Percentiles rank a stretch among this genome's conserved stretches.
Evolutionary conservation across 2,797 vertebrate genomes (phyloP).

Genomic region (Masticophis lateralis): DNA sequence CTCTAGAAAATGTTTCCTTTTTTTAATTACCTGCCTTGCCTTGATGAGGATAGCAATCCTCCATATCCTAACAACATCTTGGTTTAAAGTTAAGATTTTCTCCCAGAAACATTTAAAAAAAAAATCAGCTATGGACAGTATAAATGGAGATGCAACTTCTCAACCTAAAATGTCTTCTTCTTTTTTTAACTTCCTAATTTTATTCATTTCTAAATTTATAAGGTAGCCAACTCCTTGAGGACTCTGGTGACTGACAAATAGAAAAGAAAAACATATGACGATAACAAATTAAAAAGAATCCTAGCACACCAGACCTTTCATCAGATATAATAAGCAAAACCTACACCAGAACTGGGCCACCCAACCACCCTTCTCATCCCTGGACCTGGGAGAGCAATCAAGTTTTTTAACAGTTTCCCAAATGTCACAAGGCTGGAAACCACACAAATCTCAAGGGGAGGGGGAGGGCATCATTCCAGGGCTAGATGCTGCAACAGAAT

Average conservation of each 20-base stretch:
- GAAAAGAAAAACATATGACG: neutral
- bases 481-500: neutral
- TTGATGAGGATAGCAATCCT: neutral
- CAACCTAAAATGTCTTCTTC: conserved; percentile 48
- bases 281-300: neutral
- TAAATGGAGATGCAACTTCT: conserved; percentile 27
- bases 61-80: neutral
- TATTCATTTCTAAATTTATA: neutral
- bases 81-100: conserved; percentile 39
- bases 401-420: neutral
- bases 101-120: conserved; percentile 39
- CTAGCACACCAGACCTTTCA: neutral
- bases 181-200: neutral
- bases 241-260: neutral
- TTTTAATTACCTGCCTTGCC: conserved; percentile 10
- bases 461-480: neutral
- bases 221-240: neutral
- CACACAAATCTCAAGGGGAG: neutral
- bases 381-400: neutral
- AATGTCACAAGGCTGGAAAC: neutral
- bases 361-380: neutral
- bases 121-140: conserved; percentile 39
- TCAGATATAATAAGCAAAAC: neutral
- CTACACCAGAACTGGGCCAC: neutral
- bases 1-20: conserved; percentile 1